Base-by-base conservation (phyloP, 2,888 invertebrate genomes). In the Eupeodes latifasciatus region DNA sequence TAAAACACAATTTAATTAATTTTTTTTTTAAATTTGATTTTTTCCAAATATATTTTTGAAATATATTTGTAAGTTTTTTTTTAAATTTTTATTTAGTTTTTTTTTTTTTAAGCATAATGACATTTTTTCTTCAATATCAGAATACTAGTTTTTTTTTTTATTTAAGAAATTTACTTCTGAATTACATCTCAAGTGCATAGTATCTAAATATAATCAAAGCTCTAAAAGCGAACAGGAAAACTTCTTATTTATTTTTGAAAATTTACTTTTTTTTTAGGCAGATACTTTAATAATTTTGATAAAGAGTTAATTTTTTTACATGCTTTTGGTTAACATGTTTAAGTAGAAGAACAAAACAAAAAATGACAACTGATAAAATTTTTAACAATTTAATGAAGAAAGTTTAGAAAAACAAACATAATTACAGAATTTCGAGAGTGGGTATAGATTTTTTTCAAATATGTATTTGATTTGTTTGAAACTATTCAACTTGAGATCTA, bases 401-500 rank as follows among this genome's bases (percentile, higher is more conserved):
- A 75, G 55, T 12, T 74, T 66, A 16, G 53, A 62, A 14, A 16
- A 66, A 66, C 7, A 27, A 27, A 27, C 47, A 64, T 69, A 53
- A 51, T 16, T 40, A 16, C 10, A 51, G 51, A 16, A 53, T 72
- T 9, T 7, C 16, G 88, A 88, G 88, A 85, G 85, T 72, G 66
- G 72, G 75, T 55, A 12, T 7, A 27, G 27, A 36, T 51, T 53
- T 55, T 34, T 11, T 53, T 51, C 53, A 51, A 36, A 53, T 6
- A 34, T 59, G 0, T 40, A 40, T 40, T 40, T 7, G 9, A 66
- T 62, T 57, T 53, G 53, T 72, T 64, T 74, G 77, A 62, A 78
- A 77, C 69, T 72, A 69, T 84, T 88, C 78, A 88, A 88, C 85
- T 85, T 85, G 88, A 88, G 88, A 88, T 88, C 67, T 69, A 81